Conservation (phyloP, 2,888 invertebrate species). For the Axea sp. region DNA sequence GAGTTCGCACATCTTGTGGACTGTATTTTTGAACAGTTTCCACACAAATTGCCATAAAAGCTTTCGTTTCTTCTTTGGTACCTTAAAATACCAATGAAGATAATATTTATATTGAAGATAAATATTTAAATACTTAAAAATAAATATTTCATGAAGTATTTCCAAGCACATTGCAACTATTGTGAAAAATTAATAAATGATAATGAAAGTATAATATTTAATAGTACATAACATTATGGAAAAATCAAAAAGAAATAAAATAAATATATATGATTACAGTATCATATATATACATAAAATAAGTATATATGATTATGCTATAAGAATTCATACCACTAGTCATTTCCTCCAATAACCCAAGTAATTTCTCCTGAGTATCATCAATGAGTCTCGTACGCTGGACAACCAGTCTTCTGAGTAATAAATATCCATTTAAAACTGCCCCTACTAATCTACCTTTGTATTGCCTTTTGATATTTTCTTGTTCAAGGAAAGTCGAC, state of each 20-base stretch:
- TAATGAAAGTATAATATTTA: too few species aligned
- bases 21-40: conserved; percentile 96
- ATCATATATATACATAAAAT: too few species aligned
- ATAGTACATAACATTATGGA: too few species aligned
- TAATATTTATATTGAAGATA: too few species aligned
- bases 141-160: too few species aligned
- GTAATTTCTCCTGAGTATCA: conserved; percentile 96
- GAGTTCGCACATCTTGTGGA: conserved; percentile 94
- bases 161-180: too few species aligned
- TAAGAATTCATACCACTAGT: conserved; percentile 88
- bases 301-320: too few species aligned
- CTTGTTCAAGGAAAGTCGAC: conserved; percentile 92
- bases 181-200: too few species aligned
- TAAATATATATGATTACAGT: too few species aligned
- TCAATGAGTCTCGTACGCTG: conserved; percentile 97
- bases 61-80: conserved; percentile 96
- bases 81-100: conserved; percentile 82
- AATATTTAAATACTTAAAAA: too few species aligned
- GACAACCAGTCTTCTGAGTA: conserved; percentile 92
- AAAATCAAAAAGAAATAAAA: too few species aligned
- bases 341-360: conserved; percentile 96
- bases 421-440: conserved; percentile 95
- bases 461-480: conserved; percentile 92
- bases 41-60: conserved; percentile 98
- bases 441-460: conserved; percentile 93